Evolutionary conservation across 2,888 invertebrate species (phyloP).

Genomic region (Baronia brevicornis): DNA sequence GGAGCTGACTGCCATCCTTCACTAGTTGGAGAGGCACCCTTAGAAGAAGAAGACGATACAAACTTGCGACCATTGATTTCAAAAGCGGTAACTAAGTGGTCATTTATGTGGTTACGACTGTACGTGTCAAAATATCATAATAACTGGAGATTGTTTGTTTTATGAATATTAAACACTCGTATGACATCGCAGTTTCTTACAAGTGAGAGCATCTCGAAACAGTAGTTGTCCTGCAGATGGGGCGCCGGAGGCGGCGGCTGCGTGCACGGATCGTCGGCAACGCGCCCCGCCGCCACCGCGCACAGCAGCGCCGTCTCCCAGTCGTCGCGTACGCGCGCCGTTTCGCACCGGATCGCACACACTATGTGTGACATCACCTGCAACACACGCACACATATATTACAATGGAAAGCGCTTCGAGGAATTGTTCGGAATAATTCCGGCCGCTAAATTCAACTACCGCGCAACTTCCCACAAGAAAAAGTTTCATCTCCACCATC

Average conservation of each 20-base stretch:
- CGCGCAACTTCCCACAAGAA: no score
- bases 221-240: slow-evolving; percentile 86
- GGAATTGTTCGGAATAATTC: no score
- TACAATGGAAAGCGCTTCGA: not conserved
- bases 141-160: not conserved
- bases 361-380: slow-evolving; percentile 92
- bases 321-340: slow-evolving; percentile 89
- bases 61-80: no score
- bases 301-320: slow-evolving; percentile 82
- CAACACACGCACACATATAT: slow-evolving; percentile 7
- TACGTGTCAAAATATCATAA: not conserved
- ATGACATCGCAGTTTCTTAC: no score
- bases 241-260: slow-evolving; percentile 38
- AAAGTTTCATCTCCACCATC: no score
- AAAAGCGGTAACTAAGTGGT: no score
- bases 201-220: slow-evolving; percentile 98
- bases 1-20: no score
- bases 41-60: no score
- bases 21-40: no score
- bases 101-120: no score
- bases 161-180: not conserved
- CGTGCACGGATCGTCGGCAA: slow-evolving; percentile 30
- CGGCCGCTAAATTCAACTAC: no score
- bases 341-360: slow-evolving; percentile 92
- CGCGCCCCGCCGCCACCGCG: slow-evolving; percentile 38